phyloP scores from a whole-genome alignment of 2,113 vertebrate species.

The Mormoops blainvillei region DNA sequence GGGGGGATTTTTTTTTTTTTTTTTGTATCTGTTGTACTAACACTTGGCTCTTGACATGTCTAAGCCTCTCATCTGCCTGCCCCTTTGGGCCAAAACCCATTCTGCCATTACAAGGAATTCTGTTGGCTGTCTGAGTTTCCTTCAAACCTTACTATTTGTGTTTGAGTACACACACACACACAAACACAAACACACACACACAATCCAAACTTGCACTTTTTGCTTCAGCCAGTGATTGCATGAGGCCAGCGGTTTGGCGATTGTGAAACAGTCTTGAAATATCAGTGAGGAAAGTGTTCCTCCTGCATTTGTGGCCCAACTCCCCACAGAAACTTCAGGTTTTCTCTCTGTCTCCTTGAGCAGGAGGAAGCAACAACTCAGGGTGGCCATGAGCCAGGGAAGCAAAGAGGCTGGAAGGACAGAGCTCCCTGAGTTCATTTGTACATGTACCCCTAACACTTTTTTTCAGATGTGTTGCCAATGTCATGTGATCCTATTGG shows the following conservation, averaged over 20 bases:
- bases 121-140: background rate
- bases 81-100: background rate
- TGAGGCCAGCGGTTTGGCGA: conserved; percentile 60
- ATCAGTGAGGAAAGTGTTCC: conserved; percentile 63
- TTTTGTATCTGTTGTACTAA: background rate
- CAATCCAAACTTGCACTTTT: conserved; percentile 18
- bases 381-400: background rate
- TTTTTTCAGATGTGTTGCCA: background rate
- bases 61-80: background rate
- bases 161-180: background rate
- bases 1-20: background rate
- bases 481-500: background rate
- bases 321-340: conserved; percentile 61
- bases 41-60: background rate
- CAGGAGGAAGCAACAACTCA: background rate
- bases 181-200: background rate
- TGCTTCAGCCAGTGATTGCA: conserved; percentile 56
- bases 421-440: background rate
- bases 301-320: conserved; percentile 57
- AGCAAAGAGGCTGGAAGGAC: background rate
- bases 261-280: conserved; percentile 70
- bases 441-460: background rate
- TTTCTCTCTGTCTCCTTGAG: conserved; percentile 46
- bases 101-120: conserved; percentile 1
- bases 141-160: background rate